Evolutionary conservation across 2,113 vertebrate genomes (phyloP), one percentile per base, ranked within the genome.

Genomic region (Orthonyx spaldingii): DNA sequence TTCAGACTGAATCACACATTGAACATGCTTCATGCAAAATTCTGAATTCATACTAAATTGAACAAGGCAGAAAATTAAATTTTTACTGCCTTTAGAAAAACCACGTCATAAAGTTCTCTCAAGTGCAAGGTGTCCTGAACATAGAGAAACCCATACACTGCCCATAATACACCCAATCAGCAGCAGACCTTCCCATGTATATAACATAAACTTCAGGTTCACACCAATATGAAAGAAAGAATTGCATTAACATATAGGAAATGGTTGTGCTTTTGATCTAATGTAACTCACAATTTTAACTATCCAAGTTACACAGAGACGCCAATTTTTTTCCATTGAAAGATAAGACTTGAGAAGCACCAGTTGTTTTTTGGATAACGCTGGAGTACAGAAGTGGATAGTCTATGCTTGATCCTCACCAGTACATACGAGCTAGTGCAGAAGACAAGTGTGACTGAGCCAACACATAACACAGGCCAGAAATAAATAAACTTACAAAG

Each of bases 251-350:
- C 89, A 93, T 90, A 83, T 59, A 95, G 52, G 76, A 97, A 96
- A 94, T 49, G 82, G 90, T 95, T 93, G 90, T 93, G 94, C 76
- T 95, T 91, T 95, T 93, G 94, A 95, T 96, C 96, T 92, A 95
- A 94, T 69, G 75, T 20, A 95, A 96, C 90, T 96, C 90, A 97
- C 92, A 94, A 96, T 94, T 96, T 94, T 94, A 96, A 94, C 94
- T 95, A 96, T 94, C 92, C 95, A 94, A 97, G 92, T 96, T 92
- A 96, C 88, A 95, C 88, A 96, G 88, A 96, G 90, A 93, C 46
- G 55, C 50, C 83, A 92, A 78, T 89, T 91, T 96, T 96, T 94
- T 94, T 94, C 94, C 91, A 95, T 57, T 96, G 95, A 91, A 95
- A 96, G 96, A 93, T 94, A 95, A 94, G 95, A 91, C 93, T 95